Evolutionary conservation across 2,113 vertebrate species (phyloP), one percentile per base, ranked within the genome.

Genomic region (Calidris pygmaea): DNA sequence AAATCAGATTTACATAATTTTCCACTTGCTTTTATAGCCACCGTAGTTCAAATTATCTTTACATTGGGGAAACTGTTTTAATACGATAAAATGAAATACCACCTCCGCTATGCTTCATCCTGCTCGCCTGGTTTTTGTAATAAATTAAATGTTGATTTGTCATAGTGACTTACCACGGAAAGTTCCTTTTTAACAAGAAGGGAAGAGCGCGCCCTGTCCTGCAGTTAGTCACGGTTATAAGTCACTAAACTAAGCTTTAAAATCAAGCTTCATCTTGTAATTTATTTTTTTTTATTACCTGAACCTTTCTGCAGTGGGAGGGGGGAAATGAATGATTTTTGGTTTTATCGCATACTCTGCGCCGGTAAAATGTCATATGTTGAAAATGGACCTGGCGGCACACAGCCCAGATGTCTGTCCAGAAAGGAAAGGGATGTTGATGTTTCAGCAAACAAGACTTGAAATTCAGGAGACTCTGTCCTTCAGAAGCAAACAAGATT

Each of bases 1-100:
- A 90, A 97, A 96, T 95, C 96, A 96, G 93, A 97, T 97, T 96
- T 96, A 62, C 96, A 96, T 97, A 95, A 97, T 97, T 97, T 97
- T 89, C 90, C 26, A 10, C 94, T 90, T 8, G 8, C 76, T 95
- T 93, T 96, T 93, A 87, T 41, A 63, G 90, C 41, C 85, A 50
- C 87, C 6, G 18, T 35, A 66, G 71, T 47, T 94, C 87, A 68
- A 76, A 95, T 93, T 92, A 91, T 65, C 85, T 90, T 39, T 70
- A 83, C 76, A 20, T 91, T 94, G 93, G 65, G 87, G 87, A 80
- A 96, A 94, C 63, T 84, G 88, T 96, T 94, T 94, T 77, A 92
- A 83, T 75, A 20, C 30, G 79, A 80, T 90, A 63, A 93, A 95
- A 94, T 87, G 71, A 88, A 97, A 87, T 14, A 68, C 70, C 89